Evolutionary conservation across 2,888 invertebrate genomes (phyloP).

Genomic region (Adelphocoris suturalis): DNA sequence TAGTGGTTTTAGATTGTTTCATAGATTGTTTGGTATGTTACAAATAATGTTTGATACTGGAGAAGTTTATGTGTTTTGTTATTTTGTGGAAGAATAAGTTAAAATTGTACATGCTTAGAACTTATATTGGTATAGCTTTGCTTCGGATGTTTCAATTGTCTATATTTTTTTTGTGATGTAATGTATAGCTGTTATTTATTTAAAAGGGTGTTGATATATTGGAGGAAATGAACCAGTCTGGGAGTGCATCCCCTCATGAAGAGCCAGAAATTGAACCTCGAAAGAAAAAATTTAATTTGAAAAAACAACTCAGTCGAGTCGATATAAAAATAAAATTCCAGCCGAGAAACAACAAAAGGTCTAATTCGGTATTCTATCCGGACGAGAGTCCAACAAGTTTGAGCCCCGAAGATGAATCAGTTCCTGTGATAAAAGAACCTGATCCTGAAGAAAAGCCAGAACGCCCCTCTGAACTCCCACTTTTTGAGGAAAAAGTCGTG

Average conservation of each 20-base stretch:
- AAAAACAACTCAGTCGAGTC: conserved; percentile 89
- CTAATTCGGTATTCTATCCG: conserved; percentile 77
- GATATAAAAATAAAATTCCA: conserved; percentile 84
- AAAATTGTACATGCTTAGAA: conserved; percentile 3
- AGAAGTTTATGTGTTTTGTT: neutral
- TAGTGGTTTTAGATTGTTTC: neutral
- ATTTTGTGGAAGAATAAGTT: neutral
- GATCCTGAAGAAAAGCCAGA: conserved; percentile 77
- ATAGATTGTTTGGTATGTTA: neutral
- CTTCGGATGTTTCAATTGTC: conserved; percentile 34
- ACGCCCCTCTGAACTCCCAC: conserved; percentile 84
- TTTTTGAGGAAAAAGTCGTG: conserved; percentile 81
- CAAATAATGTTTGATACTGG: neutral
- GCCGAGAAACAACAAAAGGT: conserved; percentile 76
- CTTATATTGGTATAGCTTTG: neutral
- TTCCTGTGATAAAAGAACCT: conserved; percentile 76
- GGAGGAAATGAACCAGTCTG: conserved; percentile 73
- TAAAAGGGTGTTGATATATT: conserved; percentile 74
- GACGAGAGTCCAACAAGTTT: conserved; percentile 78
- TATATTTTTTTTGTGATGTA: conserved; percentile 27
- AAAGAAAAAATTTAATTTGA: conserved; percentile 81
- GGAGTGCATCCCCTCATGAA: conserved; percentile 72
- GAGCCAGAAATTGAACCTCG: conserved; percentile 70
- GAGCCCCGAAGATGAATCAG: conserved; percentile 76
- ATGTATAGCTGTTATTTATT: conserved; percentile 72